Conservation (phyloP, 2,888 invertebrate genomes). For the Callosobruchus maculatus region DNA sequence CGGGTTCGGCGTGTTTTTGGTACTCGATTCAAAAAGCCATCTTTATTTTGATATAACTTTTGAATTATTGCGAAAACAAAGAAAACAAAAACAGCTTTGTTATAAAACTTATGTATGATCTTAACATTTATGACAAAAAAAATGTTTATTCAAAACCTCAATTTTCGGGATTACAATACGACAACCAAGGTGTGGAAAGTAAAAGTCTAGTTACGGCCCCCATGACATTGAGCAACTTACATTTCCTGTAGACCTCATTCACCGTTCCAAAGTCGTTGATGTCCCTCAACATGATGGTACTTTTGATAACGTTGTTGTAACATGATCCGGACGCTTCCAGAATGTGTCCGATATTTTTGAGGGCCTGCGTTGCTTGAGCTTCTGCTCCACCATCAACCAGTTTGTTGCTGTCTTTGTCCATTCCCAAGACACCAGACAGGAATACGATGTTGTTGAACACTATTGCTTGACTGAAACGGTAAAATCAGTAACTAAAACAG, state of each 20-base stretch:
- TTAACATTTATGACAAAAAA: too few species aligned
- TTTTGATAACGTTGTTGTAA: constrained; percentile 76
- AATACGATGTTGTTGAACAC: constrained; percentile 79
- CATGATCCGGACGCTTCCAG: constrained; percentile 71
- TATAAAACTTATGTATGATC: too few species aligned
- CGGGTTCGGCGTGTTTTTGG: too few species aligned
- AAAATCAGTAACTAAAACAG: background rate
- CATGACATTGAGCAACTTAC: constrained; percentile 52
- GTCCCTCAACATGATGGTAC: constrained; percentile 76
- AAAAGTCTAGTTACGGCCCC: too few species aligned
- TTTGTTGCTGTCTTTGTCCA: constrained; percentile 65
- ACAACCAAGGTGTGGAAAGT: too few species aligned
- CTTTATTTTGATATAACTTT: too few species aligned
- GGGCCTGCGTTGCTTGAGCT: constrained; percentile 70
- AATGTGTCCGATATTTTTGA: constrained; percentile 74
- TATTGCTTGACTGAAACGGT: constrained; percentile 72
- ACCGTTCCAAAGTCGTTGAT: constrained; percentile 77
- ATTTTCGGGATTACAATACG: too few species aligned
- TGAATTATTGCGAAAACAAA: too few species aligned
- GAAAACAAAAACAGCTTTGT: too few species aligned
- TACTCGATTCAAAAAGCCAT: too few species aligned
- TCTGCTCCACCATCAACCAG: constrained; percentile 73
- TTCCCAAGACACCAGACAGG: constrained; percentile 81
- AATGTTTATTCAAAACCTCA: too few species aligned
- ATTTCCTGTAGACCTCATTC: constrained; percentile 81